These are phyloP conservation scores for Catharus fuscescens DNA, from an alignment of 2,113 vertebrate species.

Conservation along the genomic window DNA sequence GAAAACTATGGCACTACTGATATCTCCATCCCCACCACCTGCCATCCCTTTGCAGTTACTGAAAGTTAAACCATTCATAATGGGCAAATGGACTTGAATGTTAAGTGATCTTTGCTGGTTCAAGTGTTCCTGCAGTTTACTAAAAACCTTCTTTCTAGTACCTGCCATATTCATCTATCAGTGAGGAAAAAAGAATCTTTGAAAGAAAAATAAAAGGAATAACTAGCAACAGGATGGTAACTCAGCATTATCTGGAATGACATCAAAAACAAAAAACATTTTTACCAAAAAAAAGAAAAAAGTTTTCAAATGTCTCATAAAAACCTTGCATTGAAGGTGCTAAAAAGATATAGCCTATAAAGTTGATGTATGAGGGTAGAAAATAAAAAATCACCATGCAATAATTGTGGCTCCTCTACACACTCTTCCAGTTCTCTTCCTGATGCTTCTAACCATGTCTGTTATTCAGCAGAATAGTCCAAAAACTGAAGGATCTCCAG, in stretches of 20 bases:
- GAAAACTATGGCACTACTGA: background rate
- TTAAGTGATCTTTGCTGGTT: background rate
- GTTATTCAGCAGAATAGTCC: background rate
- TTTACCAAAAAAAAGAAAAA: background rate
- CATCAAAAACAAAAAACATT: background rate
- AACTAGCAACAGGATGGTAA: background rate
- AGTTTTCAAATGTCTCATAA: background rate
- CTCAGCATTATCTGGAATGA: background rate
- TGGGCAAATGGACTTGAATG: background rate
- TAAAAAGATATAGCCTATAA: background rate
- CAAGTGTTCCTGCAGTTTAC: background rate
- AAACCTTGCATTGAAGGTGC: background rate
- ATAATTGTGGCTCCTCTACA: background rate
- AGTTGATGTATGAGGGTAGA: background rate
- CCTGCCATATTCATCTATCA: background rate
- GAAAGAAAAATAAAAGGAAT: background rate
- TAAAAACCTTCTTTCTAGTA: background rate
- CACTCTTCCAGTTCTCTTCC: background rate
- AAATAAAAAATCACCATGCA: background rate
- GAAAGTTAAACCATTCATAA: background rate
- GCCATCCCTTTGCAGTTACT: background rate
- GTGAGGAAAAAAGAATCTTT: background rate
- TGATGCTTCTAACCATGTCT: background rate
- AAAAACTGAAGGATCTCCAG: background rate
- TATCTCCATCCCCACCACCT: accelerated